Percentiles rank a stretch among this genome's conserved stretches.
Evolutionary conservation across 1,140 invertebrate genomes (phyloP).

Genomic region (Sarcophaga peregrina): DNA sequence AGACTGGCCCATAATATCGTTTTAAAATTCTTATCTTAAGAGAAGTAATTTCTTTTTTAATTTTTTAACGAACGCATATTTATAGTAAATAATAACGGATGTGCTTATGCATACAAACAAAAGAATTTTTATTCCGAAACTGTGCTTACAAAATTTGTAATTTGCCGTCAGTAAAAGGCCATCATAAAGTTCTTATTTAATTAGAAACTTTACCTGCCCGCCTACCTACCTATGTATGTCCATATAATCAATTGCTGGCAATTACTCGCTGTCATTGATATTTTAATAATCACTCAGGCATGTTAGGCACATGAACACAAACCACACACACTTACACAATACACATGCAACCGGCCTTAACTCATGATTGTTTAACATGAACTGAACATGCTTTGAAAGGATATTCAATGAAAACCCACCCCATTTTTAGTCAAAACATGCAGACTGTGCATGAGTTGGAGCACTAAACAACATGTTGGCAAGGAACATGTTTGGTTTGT

Average conservation of each 20-base stretch:
- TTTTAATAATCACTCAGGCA: background rate
- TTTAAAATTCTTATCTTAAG: too few relatives aligned
- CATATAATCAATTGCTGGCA: background rate
- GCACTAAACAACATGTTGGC: background rate
- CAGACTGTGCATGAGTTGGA: background rate
- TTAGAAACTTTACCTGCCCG: background rate
- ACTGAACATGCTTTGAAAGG: background rate
- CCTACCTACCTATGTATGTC: background rate
- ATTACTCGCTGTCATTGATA: background rate
- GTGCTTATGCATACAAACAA: too few relatives aligned
- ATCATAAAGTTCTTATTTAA: too few relatives aligned
- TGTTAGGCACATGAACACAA: background rate
- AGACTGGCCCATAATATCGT: too few relatives aligned
- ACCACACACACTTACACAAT: too few relatives aligned
- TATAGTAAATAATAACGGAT: too few relatives aligned
- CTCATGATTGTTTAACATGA: slow-evolving; percentile 14
- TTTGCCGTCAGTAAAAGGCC: too few relatives aligned
- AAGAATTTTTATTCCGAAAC: too few relatives aligned
- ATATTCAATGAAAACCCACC: background rate
- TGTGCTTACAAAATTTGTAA: too few relatives aligned
- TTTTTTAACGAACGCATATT: too few relatives aligned
- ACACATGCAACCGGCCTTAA: background rate
- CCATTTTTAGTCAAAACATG: background rate
- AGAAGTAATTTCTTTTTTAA: too few relatives aligned
- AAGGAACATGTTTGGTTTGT: background rate